phyloP scores from a whole-genome alignment of 1,140 invertebrate genomes.

The Maniola jurtina region DNA sequence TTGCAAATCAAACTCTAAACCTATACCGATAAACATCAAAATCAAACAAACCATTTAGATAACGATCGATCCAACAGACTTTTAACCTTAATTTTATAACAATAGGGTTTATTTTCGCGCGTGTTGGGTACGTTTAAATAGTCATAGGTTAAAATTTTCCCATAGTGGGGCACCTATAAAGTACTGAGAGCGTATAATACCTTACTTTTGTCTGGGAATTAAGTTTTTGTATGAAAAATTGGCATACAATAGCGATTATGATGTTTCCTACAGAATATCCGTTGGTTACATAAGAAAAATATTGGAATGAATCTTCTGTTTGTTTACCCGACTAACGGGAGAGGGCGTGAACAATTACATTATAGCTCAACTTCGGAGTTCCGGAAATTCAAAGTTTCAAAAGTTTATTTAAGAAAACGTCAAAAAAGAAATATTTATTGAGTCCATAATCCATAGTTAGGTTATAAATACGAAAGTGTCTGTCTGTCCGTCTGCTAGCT shows the following conservation, averaged over 20 bases:
- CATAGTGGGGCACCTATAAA: constrained; percentile 5
- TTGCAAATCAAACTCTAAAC: background rate
- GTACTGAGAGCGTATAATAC: constrained; percentile 1
- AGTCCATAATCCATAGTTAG: no score
- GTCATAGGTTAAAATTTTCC: constrained; percentile 3
- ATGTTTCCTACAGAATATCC: constrained; percentile 1
- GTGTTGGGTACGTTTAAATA: background rate
- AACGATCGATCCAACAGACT: background rate
- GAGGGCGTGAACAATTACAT: no score
- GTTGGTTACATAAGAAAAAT: background rate
- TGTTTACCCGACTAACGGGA: background rate
- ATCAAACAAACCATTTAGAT: constrained; percentile 3
- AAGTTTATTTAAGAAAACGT: no score
- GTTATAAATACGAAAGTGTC: no score
- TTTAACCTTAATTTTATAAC: background rate
- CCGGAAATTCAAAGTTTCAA: no score
- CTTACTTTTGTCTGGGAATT: background rate
- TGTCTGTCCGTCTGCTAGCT: no score
- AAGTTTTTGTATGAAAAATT: background rate
- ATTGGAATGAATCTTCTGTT: no score
- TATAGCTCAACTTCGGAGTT: no score
- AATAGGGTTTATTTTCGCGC: background rate
- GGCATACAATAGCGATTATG: background rate
- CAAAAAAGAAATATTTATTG: background rate
- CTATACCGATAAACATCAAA: constrained; percentile 15